Conservation (phyloP, 2,888 invertebrate genomes). For the Saturnia pavonia region DNA sequence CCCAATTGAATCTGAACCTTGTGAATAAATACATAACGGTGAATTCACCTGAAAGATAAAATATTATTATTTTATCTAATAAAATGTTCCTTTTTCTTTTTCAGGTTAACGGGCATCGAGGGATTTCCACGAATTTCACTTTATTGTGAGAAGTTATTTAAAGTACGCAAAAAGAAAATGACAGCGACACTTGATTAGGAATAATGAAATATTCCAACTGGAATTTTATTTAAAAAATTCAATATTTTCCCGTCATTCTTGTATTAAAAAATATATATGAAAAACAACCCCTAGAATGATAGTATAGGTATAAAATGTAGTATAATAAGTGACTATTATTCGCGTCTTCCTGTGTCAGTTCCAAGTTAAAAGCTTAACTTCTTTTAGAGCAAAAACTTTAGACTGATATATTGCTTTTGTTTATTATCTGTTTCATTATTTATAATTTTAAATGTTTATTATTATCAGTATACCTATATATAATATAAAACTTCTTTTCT, state of each 20-base stretch:
- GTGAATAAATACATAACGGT: slow-evolving; percentile 79
- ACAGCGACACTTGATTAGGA: slow-evolving; percentile 23
- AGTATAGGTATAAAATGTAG: too few relatives aligned
- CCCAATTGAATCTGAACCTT: slow-evolving; percentile 68
- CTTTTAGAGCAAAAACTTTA: too few relatives aligned
- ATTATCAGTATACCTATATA: too few relatives aligned
- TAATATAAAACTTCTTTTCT: too few relatives aligned
- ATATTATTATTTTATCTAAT: slow-evolving; percentile 4
- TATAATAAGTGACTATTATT: too few relatives aligned
- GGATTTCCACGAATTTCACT: slow-evolving; percentile 39
- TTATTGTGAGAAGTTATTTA: slow-evolving; percentile 42
- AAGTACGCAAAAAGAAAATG: slow-evolving; percentile 32
- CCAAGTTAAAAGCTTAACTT: too few relatives aligned
- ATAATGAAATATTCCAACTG: slow-evolving; percentile 23
- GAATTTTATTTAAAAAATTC: slow-evolving; percentile 20
- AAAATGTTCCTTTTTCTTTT: slow-evolving; percentile 13
- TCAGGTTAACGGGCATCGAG: slow-evolving; percentile 17
- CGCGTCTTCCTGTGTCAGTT: too few relatives aligned
- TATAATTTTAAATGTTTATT: too few relatives aligned
- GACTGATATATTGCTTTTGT: too few relatives aligned
- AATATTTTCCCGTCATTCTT: not conserved
- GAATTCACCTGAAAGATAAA: slow-evolving; percentile 76
- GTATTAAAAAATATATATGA: not conserved
- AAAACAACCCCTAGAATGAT: not conserved
- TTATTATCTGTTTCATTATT: too few relatives aligned